Evolutionary conservation across 2,888 invertebrate species (phyloP).

Genomic region (Agrilus biguttatus): DNA sequence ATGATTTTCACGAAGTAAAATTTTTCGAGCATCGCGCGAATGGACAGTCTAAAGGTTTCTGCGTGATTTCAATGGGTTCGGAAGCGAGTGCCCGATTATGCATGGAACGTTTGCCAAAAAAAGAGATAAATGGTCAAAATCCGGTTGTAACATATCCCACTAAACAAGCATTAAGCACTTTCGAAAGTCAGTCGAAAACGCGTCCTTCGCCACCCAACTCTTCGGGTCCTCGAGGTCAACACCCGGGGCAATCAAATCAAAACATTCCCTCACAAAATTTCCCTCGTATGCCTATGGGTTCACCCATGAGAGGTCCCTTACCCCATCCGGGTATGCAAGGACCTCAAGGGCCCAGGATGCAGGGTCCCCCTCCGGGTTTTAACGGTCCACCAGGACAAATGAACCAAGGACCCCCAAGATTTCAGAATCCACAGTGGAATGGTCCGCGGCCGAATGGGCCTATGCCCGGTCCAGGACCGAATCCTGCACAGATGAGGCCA

Average conservation of each 20-base stretch:
- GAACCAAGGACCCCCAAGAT: constrained; percentile 43
- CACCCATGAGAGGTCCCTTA: constrained; percentile 31
- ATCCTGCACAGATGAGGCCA: constrained; percentile 39
- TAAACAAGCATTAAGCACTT: constrained; percentile 73
- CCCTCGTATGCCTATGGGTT: constrained; percentile 33
- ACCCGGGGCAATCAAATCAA: constrained; percentile 45
- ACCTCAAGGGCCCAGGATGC: constrained; percentile 40
- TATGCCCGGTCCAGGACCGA: constrained; percentile 26
- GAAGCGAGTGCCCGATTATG: constrained; percentile 79
- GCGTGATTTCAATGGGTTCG: constrained; percentile 86
- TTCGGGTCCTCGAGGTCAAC: constrained; percentile 39
- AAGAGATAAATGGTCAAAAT: constrained; percentile 88
- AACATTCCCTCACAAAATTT: constrained; percentile 40
- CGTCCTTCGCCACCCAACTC: constrained; percentile 68
- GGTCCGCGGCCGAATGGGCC: constrained; percentile 42
- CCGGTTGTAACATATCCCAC: constrained; percentile 92
- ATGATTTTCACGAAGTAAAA: constrained; percentile 93
- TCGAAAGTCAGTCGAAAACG: constrained; percentile 86
- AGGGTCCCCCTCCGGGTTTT: constrained; percentile 41
- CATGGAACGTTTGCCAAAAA: constrained; percentile 88
- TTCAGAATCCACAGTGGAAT: constrained; percentile 44
- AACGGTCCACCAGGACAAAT: constrained; percentile 41
- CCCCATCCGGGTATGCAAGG: constrained; percentile 36
- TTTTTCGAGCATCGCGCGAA: constrained; percentile 99
- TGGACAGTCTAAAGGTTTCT: constrained; percentile 97